Percentiles rank a stretch among this genome's conserved stretches.
Evolutionary conservation across 2,113 vertebrate genomes (phyloP).

Genomic region (Mesitornis unicolor): DNA sequence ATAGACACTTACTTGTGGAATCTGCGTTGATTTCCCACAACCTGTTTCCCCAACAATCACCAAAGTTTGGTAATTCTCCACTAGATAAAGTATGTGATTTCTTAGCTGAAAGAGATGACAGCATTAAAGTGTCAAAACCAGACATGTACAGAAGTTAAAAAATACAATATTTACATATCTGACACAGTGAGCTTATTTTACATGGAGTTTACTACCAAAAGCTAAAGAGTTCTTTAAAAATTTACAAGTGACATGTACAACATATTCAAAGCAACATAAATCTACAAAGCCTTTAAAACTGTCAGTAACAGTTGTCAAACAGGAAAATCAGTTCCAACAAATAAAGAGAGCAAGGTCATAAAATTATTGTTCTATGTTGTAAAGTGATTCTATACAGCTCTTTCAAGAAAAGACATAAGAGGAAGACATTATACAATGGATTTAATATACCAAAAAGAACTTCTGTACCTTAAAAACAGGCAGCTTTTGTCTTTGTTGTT

Average conservation of each 20-base stretch:
- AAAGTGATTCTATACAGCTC: not conserved
- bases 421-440: not conserved
- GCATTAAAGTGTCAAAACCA: not conserved
- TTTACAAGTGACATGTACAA: not conserved
- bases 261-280: not conserved
- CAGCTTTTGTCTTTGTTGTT: slow-evolving; percentile 95
- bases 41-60: slow-evolving; percentile 97
- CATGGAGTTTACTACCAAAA: not conserved
- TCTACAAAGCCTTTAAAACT: not conserved
- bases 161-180: not conserved
- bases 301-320: not conserved
- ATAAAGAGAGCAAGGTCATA: not conserved
- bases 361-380: not conserved
- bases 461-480: slow-evolving; percentile 91
- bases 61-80: slow-evolving; percentile 94
- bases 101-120: slow-evolving; percentile 83
- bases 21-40: slow-evolving; percentile 96
- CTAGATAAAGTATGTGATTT: slow-evolving; percentile 95
- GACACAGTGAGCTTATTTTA: not conserved
- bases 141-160: not conserved
- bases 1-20: slow-evolving; percentile 86
- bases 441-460: not conserved
- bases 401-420: not conserved
- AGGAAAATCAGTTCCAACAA: not conserved
- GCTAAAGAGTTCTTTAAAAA: not conserved